Conservation (phyloP, 2,113 vertebrate genomes). For the Tonatia bakeri region DNA sequence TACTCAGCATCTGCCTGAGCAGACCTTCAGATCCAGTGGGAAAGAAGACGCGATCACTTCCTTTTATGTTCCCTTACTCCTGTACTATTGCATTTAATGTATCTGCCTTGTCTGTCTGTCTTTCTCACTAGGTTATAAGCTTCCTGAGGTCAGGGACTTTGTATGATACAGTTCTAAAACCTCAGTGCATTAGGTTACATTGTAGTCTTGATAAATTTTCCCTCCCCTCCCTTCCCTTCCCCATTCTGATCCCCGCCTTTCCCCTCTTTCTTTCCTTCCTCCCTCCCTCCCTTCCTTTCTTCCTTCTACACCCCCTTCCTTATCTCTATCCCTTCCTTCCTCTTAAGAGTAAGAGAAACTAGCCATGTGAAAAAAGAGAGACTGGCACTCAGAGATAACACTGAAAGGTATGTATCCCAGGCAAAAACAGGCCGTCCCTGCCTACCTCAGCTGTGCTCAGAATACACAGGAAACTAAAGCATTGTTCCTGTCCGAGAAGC, state of each 20-base stretch:
- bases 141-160: not conserved
- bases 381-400: not conserved
- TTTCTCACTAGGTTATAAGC: not conserved
- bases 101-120: not conserved
- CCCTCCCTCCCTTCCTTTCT: not conserved
- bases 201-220: no score
- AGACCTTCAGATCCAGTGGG: not conserved
- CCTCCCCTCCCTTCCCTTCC: no score
- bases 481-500: rapidly evolving
- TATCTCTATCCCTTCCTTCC: not conserved
- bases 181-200: not conserved
- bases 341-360: not conserved
- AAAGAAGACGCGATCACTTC: not conserved
- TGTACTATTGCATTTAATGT: not conserved
- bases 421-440: not conserved
- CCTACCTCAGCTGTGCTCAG: not conserved
- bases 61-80: not conserved
- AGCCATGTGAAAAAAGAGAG: not conserved
- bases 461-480: not conserved
- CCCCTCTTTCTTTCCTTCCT: not conserved
- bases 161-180: not conserved
- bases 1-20: not conserved
- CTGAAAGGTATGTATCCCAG: not conserved
- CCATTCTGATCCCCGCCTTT: no score
- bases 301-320: not conserved